These are phyloP conservation scores for Macrocentrus cingulum DNA, from an alignment of 1,140 invertebrate species.

Conservation along the genomic window DNA sequence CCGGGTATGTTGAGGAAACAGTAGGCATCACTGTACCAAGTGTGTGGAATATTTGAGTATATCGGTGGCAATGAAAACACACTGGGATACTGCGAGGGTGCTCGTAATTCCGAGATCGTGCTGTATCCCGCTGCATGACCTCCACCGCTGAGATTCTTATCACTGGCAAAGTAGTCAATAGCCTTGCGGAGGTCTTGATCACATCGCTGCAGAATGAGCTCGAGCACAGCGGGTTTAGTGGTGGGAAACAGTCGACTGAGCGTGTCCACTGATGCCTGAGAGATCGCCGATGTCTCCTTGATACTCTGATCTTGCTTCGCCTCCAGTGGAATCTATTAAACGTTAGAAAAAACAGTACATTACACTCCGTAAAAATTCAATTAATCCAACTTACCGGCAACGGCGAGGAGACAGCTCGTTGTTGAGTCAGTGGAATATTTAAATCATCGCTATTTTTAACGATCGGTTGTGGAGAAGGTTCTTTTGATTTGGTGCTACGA, in stretches of 20 bases:
- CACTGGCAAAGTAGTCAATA: constrained; percentile 67
- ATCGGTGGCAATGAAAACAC: constrained; percentile 30
- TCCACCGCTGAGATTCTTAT: constrained; percentile 34
- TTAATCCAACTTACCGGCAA: neutral
- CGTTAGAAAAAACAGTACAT: neutral
- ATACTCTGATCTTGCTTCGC: neutral
- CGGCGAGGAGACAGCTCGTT: neutral
- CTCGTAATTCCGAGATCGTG: constrained; percentile 2
- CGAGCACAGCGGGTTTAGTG: constrained; percentile 82
- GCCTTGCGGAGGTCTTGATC: constrained; percentile 83
- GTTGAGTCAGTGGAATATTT: neutral
- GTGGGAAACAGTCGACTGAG: constrained; percentile 83
- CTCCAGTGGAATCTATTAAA: neutral
- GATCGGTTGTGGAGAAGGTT: neutral
- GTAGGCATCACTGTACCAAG: constrained; percentile 44
- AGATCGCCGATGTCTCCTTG: constrained; percentile 42
- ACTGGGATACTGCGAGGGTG: constrained; percentile 12
- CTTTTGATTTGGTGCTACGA: neutral
- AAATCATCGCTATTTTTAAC: neutral
- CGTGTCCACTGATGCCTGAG: constrained; percentile 77
- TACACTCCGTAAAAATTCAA: too few species aligned
- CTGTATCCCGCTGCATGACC: constrained; percentile 34
- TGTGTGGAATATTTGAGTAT: constrained; percentile 39
- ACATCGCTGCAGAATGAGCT: constrained; percentile 82
- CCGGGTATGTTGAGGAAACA: constrained; percentile 47